Base-by-base conservation (phyloP, 2,888 invertebrate genomes). In the Sminthurinus aureus region DNA sequence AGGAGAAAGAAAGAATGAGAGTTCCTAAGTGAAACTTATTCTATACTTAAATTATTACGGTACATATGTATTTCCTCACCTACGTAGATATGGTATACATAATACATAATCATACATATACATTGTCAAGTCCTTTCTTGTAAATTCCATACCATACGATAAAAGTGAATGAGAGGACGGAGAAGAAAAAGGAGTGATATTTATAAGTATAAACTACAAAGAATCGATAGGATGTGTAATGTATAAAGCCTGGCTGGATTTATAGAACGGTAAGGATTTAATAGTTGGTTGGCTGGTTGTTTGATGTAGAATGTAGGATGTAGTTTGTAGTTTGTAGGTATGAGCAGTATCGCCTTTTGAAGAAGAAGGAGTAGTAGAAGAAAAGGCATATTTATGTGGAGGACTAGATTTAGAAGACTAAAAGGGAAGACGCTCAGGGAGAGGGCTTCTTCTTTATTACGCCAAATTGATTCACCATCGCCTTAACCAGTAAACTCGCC, bases 381-480 rank as follows among this genome's bases (percentile, higher is more conserved):
- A 58, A 15, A 18, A 18, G 58, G 58, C 58, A 58, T 58, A 58
- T 58, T 58, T 18, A 58, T 58, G 15, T 13, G 13, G 9, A 15
- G 58, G 13, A 58, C 58, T 58, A 58, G 58, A 58, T 18, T 58
- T 13, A 24, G 58, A 24, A n/a, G n/a, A n/a, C n/a, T n/a, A n/a
- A 58, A 83, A 77, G 83, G 83, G 83, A 83, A 83, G 79, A 79
- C 52, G n/a, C 83, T 83, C 83, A 71, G 64, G 83, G 87, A 85
- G 86, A 81, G 85, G 85, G 84, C 82, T 84, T 83, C 24, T 84
- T 83, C 85, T 87, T 87, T 86, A 87, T 86, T 85, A 84, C 85
- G 81, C 84, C 84, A 87, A 87, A 87, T 87, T 87, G 87, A 87
- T 87, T 87, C 85, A 86, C 85, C 84, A 84, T 87, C 87, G 76